Evolutionary conservation across 2,888 invertebrate genomes (phyloP).

Genomic region (Parasteatoda lunata): DNA sequence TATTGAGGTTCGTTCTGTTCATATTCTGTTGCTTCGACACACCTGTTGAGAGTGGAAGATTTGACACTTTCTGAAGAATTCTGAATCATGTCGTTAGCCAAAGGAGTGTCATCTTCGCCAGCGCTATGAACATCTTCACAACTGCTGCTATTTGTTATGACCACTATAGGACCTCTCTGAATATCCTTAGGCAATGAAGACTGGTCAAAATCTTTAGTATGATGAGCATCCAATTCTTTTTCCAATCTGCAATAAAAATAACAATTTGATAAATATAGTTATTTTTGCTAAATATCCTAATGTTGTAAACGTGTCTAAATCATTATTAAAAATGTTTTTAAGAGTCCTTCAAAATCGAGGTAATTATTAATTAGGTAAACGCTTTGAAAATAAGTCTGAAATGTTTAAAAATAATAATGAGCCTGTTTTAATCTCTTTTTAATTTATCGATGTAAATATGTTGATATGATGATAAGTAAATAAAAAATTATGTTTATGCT

Average conservation of each 20-base stretch:
- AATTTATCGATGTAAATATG: no score
- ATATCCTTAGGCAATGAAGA: slow-evolving; percentile 27
- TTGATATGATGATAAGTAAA: no score
- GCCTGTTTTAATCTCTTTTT: no score
- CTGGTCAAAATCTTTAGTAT: slow-evolving; percentile 25
- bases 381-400: no score
- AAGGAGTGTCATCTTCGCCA: slow-evolving; percentile 27
- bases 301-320: no score
- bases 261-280: no score
- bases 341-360: no score
- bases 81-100: background rate
- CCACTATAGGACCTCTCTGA: slow-evolving; percentile 52
- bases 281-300: no score
- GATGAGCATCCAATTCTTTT: slow-evolving; percentile 69
- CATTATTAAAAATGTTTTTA: no score
- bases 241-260: slow-evolving; percentile 53
- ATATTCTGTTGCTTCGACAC: slow-evolving; percentile 6
- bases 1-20: slow-evolving; percentile 42
- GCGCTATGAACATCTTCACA: slow-evolving; percentile 61
- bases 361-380: no score
- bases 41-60: background rate
- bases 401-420: no score
- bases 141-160: slow-evolving; percentile 61
- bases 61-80: background rate
- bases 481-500: no score